Conservation (phyloP, 1,140 invertebrate genomes). For the Drosophila teissieri region DNA sequence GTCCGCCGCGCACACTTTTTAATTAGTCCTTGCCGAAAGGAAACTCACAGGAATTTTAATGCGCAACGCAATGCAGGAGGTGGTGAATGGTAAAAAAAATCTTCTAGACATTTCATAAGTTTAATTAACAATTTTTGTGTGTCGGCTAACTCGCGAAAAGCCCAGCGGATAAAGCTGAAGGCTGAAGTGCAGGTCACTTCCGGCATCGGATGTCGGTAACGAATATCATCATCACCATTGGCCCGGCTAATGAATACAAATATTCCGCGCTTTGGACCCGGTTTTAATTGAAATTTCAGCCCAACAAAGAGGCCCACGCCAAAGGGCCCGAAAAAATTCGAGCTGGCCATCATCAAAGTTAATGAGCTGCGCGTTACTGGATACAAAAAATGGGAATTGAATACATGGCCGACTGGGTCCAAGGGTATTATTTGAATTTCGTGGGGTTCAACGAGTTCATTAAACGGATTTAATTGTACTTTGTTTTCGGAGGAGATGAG, state of each 20-base stretch:
- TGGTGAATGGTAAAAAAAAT: slow-evolving; percentile 5
- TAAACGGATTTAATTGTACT: slow-evolving; percentile 77
- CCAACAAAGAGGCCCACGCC: slow-evolving; percentile 26
- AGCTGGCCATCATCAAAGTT: slow-evolving; percentile 62
- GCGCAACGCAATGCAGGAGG: not conserved
- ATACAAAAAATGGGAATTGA: slow-evolving; percentile 24
- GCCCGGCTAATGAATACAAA: slow-evolving; percentile 74
- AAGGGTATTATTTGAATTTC: slow-evolving; percentile 66
- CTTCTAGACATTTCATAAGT: slow-evolving; percentile 72
- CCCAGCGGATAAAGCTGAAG: slow-evolving; percentile 45
- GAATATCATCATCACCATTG: slow-evolving; percentile 27
- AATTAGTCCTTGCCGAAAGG: slow-evolving; percentile 58
- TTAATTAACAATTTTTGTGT: slow-evolving; percentile 69
- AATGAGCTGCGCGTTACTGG: slow-evolving; percentile 62
- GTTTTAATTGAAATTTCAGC: slow-evolving; percentile 72
- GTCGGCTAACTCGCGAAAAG: slow-evolving; percentile 33
- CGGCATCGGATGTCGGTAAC: slow-evolving; percentile 60
- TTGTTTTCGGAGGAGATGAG: slow-evolving; percentile 5
- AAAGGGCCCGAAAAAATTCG: slow-evolving; percentile 26
- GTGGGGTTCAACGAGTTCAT: slow-evolving; percentile 74
- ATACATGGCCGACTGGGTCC: slow-evolving; percentile 22
- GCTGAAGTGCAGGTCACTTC: slow-evolving; percentile 74
- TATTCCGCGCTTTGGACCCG: slow-evolving; percentile 39
- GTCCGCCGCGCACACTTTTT: slow-evolving; percentile 53
- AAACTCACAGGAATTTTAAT: slow-evolving; percentile 46